Evolutionary conservation across 2,888 invertebrate species (phyloP).

Genomic region (Coleophora flavipennella): DNA sequence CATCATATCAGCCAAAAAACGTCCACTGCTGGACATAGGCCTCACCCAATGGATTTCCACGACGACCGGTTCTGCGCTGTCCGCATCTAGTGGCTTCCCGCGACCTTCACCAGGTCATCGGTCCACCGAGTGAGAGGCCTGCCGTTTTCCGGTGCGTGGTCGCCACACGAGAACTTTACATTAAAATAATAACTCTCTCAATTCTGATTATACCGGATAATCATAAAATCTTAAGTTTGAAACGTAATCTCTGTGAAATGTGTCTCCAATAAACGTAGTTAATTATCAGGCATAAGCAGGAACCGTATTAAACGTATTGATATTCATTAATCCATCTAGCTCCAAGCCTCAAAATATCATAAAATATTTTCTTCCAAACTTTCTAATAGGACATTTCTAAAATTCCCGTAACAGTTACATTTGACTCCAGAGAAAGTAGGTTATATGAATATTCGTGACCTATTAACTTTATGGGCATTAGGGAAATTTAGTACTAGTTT

Average conservation of each 20-base stretch:
- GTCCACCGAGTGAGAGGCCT: too few species aligned
- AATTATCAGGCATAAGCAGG: too few species aligned
- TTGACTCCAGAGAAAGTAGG: slow-evolving; percentile 44
- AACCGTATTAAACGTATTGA: slow-evolving; percentile 9
- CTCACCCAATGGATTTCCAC: too few species aligned
- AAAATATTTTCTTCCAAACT: slow-evolving; percentile 22
- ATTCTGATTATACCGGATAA: too few species aligned
- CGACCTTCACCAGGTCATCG: too few species aligned
- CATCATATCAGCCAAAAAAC: too few species aligned
- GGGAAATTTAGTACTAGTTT: too few species aligned
- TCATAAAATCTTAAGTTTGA: slow-evolving; percentile 15
- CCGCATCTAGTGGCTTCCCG: too few species aligned
- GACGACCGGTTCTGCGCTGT: too few species aligned
- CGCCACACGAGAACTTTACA: neutral
- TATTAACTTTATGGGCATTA: slow-evolving; percentile 19
- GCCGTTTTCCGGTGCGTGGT: too few species aligned
- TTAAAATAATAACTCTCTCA: too few species aligned
- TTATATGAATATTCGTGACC: slow-evolving; percentile 28
- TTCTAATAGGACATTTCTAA: slow-evolving; percentile 19
- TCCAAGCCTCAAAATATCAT: slow-evolving; percentile 18
- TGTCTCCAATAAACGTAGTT: neutral
- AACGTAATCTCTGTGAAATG: slow-evolving; percentile 14
- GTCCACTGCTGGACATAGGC: too few species aligned
- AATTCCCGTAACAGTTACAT: slow-evolving; percentile 2
- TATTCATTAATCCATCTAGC: slow-evolving; percentile 13